Percentiles rank a stretch among this genome's conserved stretches.
These are phyloP conservation scores for Discoglossus pictus DNA, from an alignment of 2,797 vertebrate genomes.

Conservation along the genomic window DNA sequence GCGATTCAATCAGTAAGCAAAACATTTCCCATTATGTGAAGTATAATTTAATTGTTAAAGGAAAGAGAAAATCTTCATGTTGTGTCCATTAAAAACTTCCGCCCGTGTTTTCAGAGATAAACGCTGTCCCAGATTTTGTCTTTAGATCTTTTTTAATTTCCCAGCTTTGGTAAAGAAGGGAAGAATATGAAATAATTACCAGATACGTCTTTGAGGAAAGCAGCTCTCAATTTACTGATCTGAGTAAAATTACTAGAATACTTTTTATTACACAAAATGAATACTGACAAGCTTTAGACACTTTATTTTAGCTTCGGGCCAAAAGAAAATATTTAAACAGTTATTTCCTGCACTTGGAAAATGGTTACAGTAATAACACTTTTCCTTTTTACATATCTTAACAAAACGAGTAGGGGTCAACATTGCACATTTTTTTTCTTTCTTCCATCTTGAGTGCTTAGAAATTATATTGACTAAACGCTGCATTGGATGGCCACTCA, in stretches of 20 bases:
- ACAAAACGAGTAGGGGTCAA: not conserved
- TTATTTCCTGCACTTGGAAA: not conserved
- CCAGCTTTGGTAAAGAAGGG: slow-evolving; percentile 7
- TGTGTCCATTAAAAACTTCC: not conserved
- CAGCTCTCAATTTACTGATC: slow-evolving; percentile 36
- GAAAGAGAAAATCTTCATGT: not conserved
- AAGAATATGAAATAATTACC: slow-evolving; percentile 44
- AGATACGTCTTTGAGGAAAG: slow-evolving; percentile 29
- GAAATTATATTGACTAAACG: slow-evolving; percentile 2
- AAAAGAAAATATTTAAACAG: slow-evolving; percentile 2
- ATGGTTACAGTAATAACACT: not conserved
- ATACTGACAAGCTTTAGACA: slow-evolving; percentile 25
- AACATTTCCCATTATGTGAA: not conserved
- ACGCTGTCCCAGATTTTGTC: slow-evolving; percentile 7
- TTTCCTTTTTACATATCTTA: not conserved
- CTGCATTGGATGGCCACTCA: too few relatives aligned
- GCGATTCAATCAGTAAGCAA: not conserved
- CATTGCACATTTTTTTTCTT: not conserved
- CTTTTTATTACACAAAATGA: slow-evolving; percentile 32
- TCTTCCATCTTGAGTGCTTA: not conserved
- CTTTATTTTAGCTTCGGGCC: slow-evolving; percentile 5
- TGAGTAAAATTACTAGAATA: slow-evolving; percentile 27
- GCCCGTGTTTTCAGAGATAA: slow-evolving; percentile 11
- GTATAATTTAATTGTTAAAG: slow-evolving; percentile 1
- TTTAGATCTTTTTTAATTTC: slow-evolving; percentile 38